Conservation (phyloP, 2,888 invertebrate species). For the Drosophila stalkeri region DNA sequence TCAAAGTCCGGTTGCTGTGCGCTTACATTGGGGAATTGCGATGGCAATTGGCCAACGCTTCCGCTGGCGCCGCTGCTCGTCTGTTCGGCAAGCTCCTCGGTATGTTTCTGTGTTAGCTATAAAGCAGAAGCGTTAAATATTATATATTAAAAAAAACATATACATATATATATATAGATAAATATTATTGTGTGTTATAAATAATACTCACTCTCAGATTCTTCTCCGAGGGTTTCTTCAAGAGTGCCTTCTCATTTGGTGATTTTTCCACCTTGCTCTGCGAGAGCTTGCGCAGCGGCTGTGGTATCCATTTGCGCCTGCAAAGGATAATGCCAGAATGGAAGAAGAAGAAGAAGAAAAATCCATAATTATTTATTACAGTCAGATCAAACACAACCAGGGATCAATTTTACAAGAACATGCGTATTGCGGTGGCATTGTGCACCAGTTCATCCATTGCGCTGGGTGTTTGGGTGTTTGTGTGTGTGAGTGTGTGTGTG, state of each 20-base stretch:
- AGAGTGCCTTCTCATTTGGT: slow-evolving; percentile 87
- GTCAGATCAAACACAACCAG: background rate
- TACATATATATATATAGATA: slow-evolving; percentile 13
- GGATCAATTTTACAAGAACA: slow-evolving; percentile 52
- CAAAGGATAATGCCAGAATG: slow-evolving; percentile 39
- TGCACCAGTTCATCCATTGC: slow-evolving; percentile 65
- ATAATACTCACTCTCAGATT: slow-evolving; percentile 90
- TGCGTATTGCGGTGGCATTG: slow-evolving; percentile 55
- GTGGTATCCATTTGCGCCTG: slow-evolving; percentile 96
- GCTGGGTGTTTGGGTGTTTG: background rate
- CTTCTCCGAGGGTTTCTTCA: slow-evolving; percentile 93
- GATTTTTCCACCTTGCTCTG: slow-evolving; percentile 94
- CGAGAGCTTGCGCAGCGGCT: slow-evolving; percentile 93
- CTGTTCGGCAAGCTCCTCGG: slow-evolving; percentile 82
- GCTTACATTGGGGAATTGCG: slow-evolving; percentile 73
- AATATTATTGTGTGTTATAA: slow-evolving; percentile 55
- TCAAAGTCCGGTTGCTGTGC: slow-evolving; percentile 82
- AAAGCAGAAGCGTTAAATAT: slow-evolving; percentile 28
- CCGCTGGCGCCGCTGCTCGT: slow-evolving; percentile 55
- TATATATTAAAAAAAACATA: slow-evolving; percentile 13
- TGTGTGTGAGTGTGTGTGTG: background rate
- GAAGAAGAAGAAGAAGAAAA: background rate
- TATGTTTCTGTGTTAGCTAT: slow-evolving; percentile 83
- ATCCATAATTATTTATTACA: background rate
- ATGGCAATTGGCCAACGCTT: slow-evolving; percentile 57